Conservation (phyloP, 2,888 invertebrate species). For the Himalopsyche tibetana region DNA sequence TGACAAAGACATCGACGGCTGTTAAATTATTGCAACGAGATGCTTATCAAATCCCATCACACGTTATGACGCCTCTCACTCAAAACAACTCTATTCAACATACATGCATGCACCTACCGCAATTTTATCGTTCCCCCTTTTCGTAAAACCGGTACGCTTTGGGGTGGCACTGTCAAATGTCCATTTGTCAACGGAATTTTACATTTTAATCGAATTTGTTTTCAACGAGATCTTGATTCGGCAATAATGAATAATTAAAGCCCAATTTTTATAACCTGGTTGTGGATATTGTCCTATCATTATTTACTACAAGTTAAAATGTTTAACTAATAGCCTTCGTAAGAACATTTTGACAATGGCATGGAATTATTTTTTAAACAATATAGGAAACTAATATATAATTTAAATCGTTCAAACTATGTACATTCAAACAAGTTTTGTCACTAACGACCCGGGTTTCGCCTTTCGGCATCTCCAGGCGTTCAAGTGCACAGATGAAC, state of each 20-base stretch:
- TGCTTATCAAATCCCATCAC: constrained; percentile 79
- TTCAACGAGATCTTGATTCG: not conserved
- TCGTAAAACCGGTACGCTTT: not conserved
- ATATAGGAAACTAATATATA: too few species aligned
- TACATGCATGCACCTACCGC: not conserved
- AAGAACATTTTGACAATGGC: too few species aligned
- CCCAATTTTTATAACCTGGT: not conserved
- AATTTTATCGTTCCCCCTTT: not conserved
- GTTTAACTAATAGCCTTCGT: too few species aligned
- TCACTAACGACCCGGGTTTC: too few species aligned
- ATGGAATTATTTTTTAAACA: too few species aligned
- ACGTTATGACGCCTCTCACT: constrained; percentile 78
- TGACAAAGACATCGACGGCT: constrained; percentile 72
- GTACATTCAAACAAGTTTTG: too few species aligned
- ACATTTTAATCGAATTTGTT: constrained; percentile 16
- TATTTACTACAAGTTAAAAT: too few species aligned
- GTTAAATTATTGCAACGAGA: constrained; percentile 75
- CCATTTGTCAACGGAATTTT: constrained; percentile 4
- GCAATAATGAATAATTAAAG: not conserved
- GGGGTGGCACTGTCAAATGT: constrained; percentile 9
- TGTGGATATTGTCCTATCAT: too few species aligned
- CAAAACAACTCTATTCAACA: constrained; percentile 75
- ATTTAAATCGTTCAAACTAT: too few species aligned
- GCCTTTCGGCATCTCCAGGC: too few species aligned
- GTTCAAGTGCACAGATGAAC: too few species aligned